phyloP scores from a whole-genome alignment of 2,113 vertebrate genomes.

The Lasiurus borealis region DNA sequence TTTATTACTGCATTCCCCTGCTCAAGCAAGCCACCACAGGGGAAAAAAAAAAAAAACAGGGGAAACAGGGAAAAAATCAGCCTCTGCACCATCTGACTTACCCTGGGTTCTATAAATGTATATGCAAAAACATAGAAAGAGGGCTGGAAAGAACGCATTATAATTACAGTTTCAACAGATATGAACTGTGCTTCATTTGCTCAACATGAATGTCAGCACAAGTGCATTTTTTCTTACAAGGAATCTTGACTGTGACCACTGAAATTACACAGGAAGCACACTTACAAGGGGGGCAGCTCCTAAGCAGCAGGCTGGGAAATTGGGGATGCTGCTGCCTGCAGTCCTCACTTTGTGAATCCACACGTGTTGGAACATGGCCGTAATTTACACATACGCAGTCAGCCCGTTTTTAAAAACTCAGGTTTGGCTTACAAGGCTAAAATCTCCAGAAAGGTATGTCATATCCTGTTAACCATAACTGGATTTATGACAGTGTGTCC shows the following conservation, averaged over 20 bases:
- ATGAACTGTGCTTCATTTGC: neutral
- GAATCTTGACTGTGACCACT: conserved; percentile 46
- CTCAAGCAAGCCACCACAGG: conserved; percentile 49
- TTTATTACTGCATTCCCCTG: conserved; percentile 63
- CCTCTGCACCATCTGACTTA: conserved; percentile 74
- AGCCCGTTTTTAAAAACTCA: conserved; percentile 23
- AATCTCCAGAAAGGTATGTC: conserved; percentile 47
- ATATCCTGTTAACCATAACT: conserved; percentile 41
- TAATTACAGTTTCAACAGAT: conserved; percentile 20
- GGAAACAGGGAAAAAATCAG: neutral
- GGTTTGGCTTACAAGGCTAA: conserved; percentile 72
- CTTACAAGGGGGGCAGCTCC: neutral
- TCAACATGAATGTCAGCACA: conserved; percentile 24
- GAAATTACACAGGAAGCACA: conserved; percentile 14
- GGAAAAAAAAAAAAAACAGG: conserved; percentile 25
- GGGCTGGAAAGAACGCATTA: neutral
- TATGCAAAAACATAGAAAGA: conserved; percentile 56
- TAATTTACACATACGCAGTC: conserved; percentile 23
- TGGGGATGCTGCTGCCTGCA: neutral
- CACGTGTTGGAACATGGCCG: neutral
- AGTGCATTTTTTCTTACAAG: conserved; percentile 2
- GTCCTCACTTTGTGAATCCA: neutral
- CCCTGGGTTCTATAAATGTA: conserved; percentile 53
- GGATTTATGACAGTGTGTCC: conserved; percentile 4
- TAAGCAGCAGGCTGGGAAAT: neutral